Evolutionary conservation across 2,888 invertebrate species (phyloP).

Genomic region (Sminthurides aquaticus): DNA sequence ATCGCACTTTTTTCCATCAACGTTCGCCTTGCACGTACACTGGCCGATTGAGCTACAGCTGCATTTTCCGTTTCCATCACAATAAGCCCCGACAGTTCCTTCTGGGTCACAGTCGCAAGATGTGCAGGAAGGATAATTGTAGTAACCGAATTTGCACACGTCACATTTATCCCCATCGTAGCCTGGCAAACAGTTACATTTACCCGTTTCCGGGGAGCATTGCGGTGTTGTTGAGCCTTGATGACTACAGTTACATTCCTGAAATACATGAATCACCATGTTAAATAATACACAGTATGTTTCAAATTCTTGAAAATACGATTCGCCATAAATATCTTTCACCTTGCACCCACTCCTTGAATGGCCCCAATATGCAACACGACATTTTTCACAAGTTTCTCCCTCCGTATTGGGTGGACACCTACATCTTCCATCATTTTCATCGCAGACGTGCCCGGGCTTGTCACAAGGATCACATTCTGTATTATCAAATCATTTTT

Average conservation of each 20-base stretch:
- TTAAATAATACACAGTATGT: too few species aligned
- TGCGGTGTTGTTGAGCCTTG: conserved; percentile 61
- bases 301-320: too few species aligned
- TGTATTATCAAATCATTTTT: conserved; percentile 45
- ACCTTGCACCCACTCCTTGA: conserved; percentile 72
- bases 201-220: conserved; percentile 61
- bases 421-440: conserved; percentile 79
- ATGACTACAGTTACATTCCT: conserved; percentile 65
- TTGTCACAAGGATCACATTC: conserved; percentile 70
- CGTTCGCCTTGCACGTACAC: conserved; percentile 87
- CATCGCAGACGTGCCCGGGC: conserved; percentile 82
- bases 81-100: conserved; percentile 57
- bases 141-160: conserved; percentile 74
- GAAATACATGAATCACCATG: conserved; percentile 33
- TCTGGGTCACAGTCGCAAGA: conserved; percentile 73
- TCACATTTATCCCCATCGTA: conserved; percentile 72
- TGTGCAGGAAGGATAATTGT: conserved; percentile 78
- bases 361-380: conserved; percentile 71
- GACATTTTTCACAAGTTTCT: conserved; percentile 69
- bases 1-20: conserved; percentile 74
- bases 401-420: conserved; percentile 68
- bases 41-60: conserved; percentile 66
- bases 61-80: conserved; percentile 54
- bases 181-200: conserved; percentile 68
- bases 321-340: too few species aligned